These are phyloP conservation scores for Phenganax subtilis DNA, from an alignment of 92 coral and sea anemone species.

Conservation along the genomic window DNA sequence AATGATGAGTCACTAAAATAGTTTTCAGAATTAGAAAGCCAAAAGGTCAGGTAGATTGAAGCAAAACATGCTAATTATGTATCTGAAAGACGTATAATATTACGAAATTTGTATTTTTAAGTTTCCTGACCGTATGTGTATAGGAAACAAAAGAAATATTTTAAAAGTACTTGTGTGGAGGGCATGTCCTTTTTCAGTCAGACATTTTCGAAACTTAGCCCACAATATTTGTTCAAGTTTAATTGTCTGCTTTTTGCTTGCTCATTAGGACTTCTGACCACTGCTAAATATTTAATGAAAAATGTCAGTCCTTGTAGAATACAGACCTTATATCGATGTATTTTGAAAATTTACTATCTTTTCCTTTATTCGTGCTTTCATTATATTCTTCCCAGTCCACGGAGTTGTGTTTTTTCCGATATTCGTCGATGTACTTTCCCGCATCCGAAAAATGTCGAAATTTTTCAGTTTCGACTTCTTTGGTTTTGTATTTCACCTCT, in stretches of 20 bases:
- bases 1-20: background rate
- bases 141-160: background rate
- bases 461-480: background rate
- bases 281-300: slow-evolving; percentile 24
- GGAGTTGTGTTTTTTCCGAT: slow-evolving; percentile 65
- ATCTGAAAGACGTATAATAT: background rate
- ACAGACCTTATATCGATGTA: slow-evolving; percentile 34
- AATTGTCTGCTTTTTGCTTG: slow-evolving; percentile 6
- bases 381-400: background rate
- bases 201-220: background rate
- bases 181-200: background rate
- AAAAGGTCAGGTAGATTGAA: slow-evolving; percentile 5
- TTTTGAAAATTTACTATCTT: slow-evolving; percentile 9
- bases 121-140: background rate
- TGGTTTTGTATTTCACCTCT: slow-evolving; percentile 18
- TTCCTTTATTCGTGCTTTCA: background rate
- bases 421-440: slow-evolving; percentile 71
- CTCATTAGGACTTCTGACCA: slow-evolving; percentile 4
- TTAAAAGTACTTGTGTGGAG: background rate
- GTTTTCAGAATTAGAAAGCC: slow-evolving; percentile 9
- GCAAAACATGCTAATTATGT: background rate
- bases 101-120: background rate
- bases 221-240: background rate
- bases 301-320: background rate
- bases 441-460: slow-evolving; percentile 84